These are phyloP conservation scores for Dysmachus trigonus DNA, from an alignment of 2,888 invertebrate species.

Conservation along the genomic window DNA sequence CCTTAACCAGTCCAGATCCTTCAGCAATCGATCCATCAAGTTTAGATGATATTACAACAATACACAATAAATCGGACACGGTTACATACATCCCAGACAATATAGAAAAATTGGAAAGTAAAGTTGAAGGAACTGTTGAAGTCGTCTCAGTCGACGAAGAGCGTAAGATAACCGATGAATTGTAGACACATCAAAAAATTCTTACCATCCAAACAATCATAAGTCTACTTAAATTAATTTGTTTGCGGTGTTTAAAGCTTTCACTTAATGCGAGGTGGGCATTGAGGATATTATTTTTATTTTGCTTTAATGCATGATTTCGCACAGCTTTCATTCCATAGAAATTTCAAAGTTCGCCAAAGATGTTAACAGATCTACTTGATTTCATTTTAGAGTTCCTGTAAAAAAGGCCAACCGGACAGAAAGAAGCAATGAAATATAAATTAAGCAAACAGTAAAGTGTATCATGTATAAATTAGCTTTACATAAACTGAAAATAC, in stretches of 20 bases:
- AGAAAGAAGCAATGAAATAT: slow-evolving; percentile 4
- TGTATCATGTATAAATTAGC: neutral
- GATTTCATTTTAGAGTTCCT: neutral
- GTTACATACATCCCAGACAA: slow-evolving; percentile 60
- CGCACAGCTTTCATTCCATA: neutral
- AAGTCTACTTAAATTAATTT: neutral
- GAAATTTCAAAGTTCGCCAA: neutral
- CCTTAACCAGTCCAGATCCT: slow-evolving; percentile 68
- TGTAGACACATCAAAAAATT: slow-evolving; percentile 6
- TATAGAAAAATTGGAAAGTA: neutral
- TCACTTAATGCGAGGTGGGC: slow-evolving; percentile 20
- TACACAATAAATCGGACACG: slow-evolving; percentile 60
- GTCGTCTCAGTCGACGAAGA: slow-evolving; percentile 56
- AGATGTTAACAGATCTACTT: neutral
- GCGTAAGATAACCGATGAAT: slow-evolving; percentile 13
- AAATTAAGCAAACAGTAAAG: neutral
- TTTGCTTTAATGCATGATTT: slow-evolving; percentile 9
- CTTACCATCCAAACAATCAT: neutral
- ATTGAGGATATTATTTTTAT: neutral
- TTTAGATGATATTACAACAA: slow-evolving; percentile 55
- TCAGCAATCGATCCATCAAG: slow-evolving; percentile 56
- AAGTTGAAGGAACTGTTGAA: slow-evolving; percentile 58
- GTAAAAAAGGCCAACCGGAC: slow-evolving; percentile 4
- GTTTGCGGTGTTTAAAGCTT: neutral
- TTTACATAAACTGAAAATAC: neutral